Percentiles rank a stretch among this genome's conserved stretches.
phyloP scores from a whole-genome alignment of 2,888 invertebrate species.

The Heliconius sara region DNA sequence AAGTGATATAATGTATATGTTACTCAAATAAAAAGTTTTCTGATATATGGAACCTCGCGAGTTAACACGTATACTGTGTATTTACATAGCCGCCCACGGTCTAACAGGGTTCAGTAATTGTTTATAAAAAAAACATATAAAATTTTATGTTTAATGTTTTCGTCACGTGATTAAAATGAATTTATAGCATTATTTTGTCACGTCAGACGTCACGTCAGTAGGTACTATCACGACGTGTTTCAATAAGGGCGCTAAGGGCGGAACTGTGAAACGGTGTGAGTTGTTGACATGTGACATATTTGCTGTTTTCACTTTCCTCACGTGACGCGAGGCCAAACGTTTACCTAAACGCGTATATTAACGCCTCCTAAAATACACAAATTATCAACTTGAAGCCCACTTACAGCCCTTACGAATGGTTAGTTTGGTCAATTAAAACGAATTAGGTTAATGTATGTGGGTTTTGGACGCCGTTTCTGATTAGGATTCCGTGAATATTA shows the following conservation, averaged over 20 bases:
- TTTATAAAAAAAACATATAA: conserved; percentile 16
- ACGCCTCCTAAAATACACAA: conserved; percentile 57
- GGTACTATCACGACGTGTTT: conserved; percentile 18
- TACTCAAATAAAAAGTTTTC: conserved; percentile 22
- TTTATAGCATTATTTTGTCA: conserved; percentile 19
- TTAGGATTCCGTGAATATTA: conserved; percentile 46
- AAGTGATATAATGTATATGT: conserved; percentile 39
- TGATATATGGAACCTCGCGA: background rate
- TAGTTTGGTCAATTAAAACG: conserved; percentile 80
- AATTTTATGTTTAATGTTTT: conserved; percentile 7
- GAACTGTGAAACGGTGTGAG: conserved; percentile 50
- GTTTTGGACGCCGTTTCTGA: conserved; percentile 67
- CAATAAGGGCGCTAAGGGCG: conserved; percentile 26
- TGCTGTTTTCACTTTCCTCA: conserved; percentile 54
- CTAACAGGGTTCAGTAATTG: background rate
- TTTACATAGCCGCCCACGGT: background rate
- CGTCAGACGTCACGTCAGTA: background rate
- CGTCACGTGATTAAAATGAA: conserved; percentile 12
- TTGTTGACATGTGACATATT: conserved; percentile 66
- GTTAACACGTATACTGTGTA: background rate
- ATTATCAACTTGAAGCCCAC: conserved; percentile 56
- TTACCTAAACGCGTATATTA: conserved; percentile 64
- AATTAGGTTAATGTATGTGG: conserved; percentile 83
- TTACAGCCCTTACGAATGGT: conserved; percentile 77
- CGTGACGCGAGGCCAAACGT: conserved; percentile 63